Evolutionary conservation across 2,113 vertebrate species (phyloP), one percentile per base, ranked within the genome.

Genomic region (Melanerpes aurifrons): DNA sequence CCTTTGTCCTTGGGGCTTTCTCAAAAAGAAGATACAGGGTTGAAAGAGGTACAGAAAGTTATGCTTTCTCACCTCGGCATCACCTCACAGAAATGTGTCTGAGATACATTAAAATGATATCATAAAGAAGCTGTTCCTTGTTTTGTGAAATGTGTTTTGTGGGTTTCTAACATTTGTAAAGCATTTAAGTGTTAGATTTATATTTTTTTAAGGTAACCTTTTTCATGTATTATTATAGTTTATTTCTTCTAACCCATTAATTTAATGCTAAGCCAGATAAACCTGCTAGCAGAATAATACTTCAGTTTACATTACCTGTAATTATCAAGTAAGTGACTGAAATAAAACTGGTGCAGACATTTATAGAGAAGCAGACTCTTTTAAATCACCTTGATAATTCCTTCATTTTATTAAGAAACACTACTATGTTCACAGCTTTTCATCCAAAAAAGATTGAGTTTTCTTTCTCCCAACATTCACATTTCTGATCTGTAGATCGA

Each of bases 401-500:
- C 45, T 81, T 31, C 43, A 32, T 37, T 67, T 79, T 79, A 11
- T 31, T 59, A 48, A 64, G 50, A 53, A 89, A 53, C 2, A 11
- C 1, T 7, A 0, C 54, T 17, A 7, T 0, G 8, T n/a, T 56
- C 25, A 56, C 15, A 80, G 16, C 35, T 81, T 68, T 61, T 26
- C 15, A 59, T 25, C 48, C 43, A 24, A 17, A 87, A 87, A 35
- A 10, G 2, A 8, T 12, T n/a, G 10, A 26, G 24, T 84, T 87
- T 89, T 76, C n/a, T 82, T 63, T 77, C 67, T 90, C 62, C 18
- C 18, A 0, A 69, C 47, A 5, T 6, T 14, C 45, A 6, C 58
- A 11, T n/a, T 28, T 43, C 90, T 32, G 12, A 1, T 45, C 2
- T n/a, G 32, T 73, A 99, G 99, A 99, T 96, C 98, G 99, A 26